phyloP scores from a whole-genome alignment of 2,113 vertebrate genomes.

The Poeciliopsis prolifica region DNA sequence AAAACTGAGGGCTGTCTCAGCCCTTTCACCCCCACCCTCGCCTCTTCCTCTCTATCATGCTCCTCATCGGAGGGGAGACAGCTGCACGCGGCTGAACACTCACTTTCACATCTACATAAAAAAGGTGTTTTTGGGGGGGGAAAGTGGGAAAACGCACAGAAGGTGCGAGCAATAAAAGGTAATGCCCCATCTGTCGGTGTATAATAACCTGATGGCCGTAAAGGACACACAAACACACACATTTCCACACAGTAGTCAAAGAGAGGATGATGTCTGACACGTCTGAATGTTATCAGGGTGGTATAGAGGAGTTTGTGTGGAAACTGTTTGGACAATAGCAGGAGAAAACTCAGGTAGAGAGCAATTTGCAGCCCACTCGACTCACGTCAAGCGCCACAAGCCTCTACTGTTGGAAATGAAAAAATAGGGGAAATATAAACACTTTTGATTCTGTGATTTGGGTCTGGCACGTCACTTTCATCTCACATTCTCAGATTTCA shows the following conservation, averaged over 20 bases:
- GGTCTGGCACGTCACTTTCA: background rate
- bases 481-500: slow-evolving; percentile 1
- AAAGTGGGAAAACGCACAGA: slow-evolving; percentile 73
- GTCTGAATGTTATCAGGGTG: slow-evolving; percentile 66
- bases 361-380: slow-evolving; percentile 23
- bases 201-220: slow-evolving; percentile 78
- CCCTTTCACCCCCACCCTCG: slow-evolving; percentile 82
- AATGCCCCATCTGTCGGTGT: slow-evolving; percentile 79
- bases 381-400: slow-evolving; percentile 16
- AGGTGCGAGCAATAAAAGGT: slow-evolving; percentile 78
- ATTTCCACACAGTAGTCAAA: slow-evolving; percentile 41
- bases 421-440: slow-evolving; percentile 36
- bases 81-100: slow-evolving; percentile 57
- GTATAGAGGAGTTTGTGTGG: slow-evolving; percentile 39
- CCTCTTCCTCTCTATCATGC: slow-evolving; percentile 62
- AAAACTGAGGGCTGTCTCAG: slow-evolving; percentile 72
- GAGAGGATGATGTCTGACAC: slow-evolving; percentile 58
- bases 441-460: background rate
- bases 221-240: slow-evolving; percentile 64
- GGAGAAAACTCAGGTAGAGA: slow-evolving; percentile 46
- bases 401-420: slow-evolving; percentile 14
- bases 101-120: slow-evolving; percentile 71
- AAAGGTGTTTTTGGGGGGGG: slow-evolving; percentile 62
- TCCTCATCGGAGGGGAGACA: slow-evolving; percentile 66
- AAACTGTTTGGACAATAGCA: slow-evolving; percentile 30